phyloP scores from a whole-genome alignment of 2,888 invertebrate species.

The Trichogramma dendrolimi region DNA sequence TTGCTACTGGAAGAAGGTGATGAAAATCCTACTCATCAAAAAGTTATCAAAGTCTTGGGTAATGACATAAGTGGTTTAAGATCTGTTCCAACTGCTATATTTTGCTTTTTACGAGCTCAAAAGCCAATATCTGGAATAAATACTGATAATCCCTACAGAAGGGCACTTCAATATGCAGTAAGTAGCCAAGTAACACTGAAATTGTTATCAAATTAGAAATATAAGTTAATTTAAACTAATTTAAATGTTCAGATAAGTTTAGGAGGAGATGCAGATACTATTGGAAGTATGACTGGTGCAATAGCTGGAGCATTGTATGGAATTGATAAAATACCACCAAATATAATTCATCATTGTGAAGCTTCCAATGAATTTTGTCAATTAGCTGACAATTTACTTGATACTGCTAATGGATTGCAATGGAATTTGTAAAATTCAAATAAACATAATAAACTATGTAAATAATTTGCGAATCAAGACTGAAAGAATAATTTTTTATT shows the following conservation, averaged over 20 bases:
- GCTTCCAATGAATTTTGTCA: slow-evolving; percentile 54
- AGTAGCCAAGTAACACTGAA: slow-evolving; percentile 21
- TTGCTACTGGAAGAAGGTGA: slow-evolving; percentile 52
- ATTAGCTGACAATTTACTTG: slow-evolving; percentile 56
- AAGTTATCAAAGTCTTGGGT: slow-evolving; percentile 57
- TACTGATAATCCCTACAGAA: slow-evolving; percentile 59
- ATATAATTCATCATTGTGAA: slow-evolving; percentile 62
- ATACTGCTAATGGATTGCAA: slow-evolving; percentile 29
- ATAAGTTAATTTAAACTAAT: slow-evolving; percentile 11
- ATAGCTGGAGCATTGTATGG: slow-evolving; percentile 68
- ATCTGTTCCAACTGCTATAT: slow-evolving; percentile 71
- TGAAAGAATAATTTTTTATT: too few species aligned
- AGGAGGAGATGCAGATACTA: slow-evolving; percentile 76
- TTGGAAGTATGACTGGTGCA: slow-evolving; percentile 70
- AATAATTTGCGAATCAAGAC: neutral
- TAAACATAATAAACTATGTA: neutral
- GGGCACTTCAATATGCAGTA: slow-evolving; percentile 64
- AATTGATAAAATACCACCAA: slow-evolving; percentile 54
- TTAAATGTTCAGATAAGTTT: slow-evolving; percentile 55
- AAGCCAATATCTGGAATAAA: slow-evolving; percentile 53
- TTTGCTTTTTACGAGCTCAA: slow-evolving; percentile 61
- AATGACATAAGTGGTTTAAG: slow-evolving; percentile 62
- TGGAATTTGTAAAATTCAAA: slow-evolving; percentile 10
- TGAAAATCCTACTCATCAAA: slow-evolving; percentile 50
- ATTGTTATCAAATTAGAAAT: neutral